These are phyloP conservation scores for Halocaridina rubra DNA, from an alignment of 2,888 invertebrate genomes.

Conservation along the genomic window DNA sequence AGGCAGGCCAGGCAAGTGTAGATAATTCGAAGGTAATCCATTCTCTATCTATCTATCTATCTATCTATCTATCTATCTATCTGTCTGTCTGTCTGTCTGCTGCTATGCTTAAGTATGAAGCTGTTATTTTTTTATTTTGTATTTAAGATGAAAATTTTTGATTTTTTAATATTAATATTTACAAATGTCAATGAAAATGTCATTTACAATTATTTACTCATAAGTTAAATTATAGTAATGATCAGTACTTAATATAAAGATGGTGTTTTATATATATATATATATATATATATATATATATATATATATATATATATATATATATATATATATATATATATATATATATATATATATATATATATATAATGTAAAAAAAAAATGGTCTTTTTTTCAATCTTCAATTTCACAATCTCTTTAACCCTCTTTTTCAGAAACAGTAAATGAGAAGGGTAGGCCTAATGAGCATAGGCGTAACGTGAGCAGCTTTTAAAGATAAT, in stretches of 20 bases:
- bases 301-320: conserved; percentile 1
- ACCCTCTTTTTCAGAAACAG: not conserved
- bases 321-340: conserved; percentile 15
- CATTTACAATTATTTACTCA: too few relatives aligned
- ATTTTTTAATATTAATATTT: too few relatives aligned
- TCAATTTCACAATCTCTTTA: too few relatives aligned
- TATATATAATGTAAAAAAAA: not conserved
- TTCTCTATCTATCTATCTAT: not conserved
- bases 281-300: not conserved
- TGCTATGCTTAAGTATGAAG: not conserved
- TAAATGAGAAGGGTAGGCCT: not conserved
- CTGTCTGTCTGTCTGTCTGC: not conserved
- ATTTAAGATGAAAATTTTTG: too few relatives aligned
- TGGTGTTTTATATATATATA: not conserved
- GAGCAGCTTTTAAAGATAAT: not conserved
- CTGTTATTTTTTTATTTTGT: not conserved
- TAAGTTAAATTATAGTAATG: not conserved
- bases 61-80: not conserved
- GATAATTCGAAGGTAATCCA: too few relatives aligned
- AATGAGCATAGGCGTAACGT: not conserved
- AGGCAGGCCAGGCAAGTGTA: too few relatives aligned
- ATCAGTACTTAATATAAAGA: not conserved
- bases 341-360: conserved; percentile 16
- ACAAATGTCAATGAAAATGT: too few relatives aligned
- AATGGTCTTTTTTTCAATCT: too few relatives aligned